phyloP scores from a whole-genome alignment of 2,113 vertebrate species.

The Callorhinus ursinus region DNA sequence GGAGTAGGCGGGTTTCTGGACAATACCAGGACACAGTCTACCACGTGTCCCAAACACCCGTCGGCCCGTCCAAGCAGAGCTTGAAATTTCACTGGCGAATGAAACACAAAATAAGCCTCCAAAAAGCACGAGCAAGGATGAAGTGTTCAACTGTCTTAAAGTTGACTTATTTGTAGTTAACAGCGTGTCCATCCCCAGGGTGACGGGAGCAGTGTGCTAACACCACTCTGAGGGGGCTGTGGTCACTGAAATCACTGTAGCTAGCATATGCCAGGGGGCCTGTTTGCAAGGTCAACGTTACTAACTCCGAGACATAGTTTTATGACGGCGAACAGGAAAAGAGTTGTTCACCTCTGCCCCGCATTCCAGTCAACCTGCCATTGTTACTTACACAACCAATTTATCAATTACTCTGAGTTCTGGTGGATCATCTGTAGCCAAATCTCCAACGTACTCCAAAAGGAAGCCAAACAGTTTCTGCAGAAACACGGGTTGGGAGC shows the following conservation, averaged over 20 bases:
- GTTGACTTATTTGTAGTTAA: no score
- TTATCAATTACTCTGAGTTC: slow-evolving; percentile 90
- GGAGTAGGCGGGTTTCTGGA: neutral
- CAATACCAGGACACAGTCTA: fast-evolving
- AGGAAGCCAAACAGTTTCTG: slow-evolving; percentile 95
- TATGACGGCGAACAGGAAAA: neutral
- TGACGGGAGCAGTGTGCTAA: fast-evolving
- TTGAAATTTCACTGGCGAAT: fast-evolving
- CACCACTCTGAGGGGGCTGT: no score
- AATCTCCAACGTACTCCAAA: slow-evolving; percentile 92
- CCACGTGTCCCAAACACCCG: fast-evolving
- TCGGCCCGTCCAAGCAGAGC: fast-evolving
- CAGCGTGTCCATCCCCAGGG: fast-evolving
- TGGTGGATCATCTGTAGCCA: slow-evolving; percentile 88
- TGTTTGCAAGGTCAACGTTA: fast-evolving
- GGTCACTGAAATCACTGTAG: neutral
- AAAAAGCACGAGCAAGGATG: fast-evolving
- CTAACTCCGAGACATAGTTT: fast-evolving
- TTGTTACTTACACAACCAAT: slow-evolving; percentile 91
- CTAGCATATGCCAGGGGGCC: fast-evolving
- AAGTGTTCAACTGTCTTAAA: neutral
- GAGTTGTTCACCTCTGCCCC: fast-evolving
- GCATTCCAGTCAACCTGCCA: fast-evolving
- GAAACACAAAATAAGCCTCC: neutral
- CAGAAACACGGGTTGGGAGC: slow-evolving; percentile 4